Conservation (phyloP, 2,113 vertebrate species). For the Rhea pennata region DNA sequence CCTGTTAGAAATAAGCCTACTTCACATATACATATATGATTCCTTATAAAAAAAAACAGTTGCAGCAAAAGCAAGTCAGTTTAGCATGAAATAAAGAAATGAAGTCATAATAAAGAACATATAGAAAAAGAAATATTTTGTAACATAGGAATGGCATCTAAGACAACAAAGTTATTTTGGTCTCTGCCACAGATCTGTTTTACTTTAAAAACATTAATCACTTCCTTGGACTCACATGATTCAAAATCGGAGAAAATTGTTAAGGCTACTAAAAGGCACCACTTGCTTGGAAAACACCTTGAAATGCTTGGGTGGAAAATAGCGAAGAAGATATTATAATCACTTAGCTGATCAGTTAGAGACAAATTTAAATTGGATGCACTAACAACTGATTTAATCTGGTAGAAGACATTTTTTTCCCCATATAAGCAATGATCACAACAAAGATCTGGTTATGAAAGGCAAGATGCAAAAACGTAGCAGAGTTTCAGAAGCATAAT, state of each 20-base stretch:
- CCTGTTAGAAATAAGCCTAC: not conserved
- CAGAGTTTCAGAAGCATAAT: not conserved
- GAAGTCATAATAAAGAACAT: not conserved
- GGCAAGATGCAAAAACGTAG: not conserved
- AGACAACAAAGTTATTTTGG: not conserved
- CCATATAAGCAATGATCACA: not conserved
- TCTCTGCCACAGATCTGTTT: not conserved
- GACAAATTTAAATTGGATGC: not conserved
- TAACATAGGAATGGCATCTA: not conserved
- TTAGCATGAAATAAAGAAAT: not conserved
- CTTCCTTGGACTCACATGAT: not conserved
- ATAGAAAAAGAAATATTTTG: not conserved
- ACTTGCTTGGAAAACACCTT: not conserved
- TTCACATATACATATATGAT: not conserved
- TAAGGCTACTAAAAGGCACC: not conserved
- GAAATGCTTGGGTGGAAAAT: not conserved
- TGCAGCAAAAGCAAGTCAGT: not conserved
- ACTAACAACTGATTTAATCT: not conserved
- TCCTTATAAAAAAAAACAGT: not conserved
- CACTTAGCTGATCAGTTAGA: not conserved
- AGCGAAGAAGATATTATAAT: not conserved
- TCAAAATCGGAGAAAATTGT: not conserved
- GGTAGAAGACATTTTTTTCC: not conserved
- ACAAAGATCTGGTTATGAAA: not conserved
- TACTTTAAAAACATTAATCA: not conserved